Evolutionary conservation across 2,888 invertebrate species (phyloP), one percentile per base, ranked within the genome.

Genomic region (Sympetrum striolatum): DNA sequence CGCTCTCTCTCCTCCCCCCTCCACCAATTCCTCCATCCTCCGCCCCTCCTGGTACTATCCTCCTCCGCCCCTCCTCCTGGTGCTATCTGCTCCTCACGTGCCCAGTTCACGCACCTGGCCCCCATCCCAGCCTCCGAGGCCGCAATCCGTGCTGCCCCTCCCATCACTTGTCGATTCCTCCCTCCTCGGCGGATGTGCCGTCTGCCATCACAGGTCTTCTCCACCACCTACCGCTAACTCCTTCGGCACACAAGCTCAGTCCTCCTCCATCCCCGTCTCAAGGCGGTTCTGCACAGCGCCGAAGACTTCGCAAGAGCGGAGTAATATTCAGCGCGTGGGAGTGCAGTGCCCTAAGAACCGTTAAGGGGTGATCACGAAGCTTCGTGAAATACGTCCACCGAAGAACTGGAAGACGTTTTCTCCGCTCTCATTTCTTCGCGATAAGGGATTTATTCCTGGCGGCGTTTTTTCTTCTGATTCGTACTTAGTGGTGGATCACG

Each of bases 71-170:
- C 80, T 35, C 35, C 35, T 35, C 18, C 80, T 53, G 58, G 22
- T 58, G 18, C 35, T 44, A 18, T 82, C 82, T 82, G 82, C 82
- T 48, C 82, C 82, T 60, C 86, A 86, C 86, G 86, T 86, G 86
- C 86, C 58, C 86, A 53, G 82, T 12, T 35, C 44, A 58, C 31
- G 64, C 86, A 86, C 86, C 86, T 86, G 86, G 60, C 60, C 60
- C 82, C 44, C 53, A 58, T 35, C 31, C 82, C 82, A 58, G 12
- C 53, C 18, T 6, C 48, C 58, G 18, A 2, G 15, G 53, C 58
- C 86, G 37, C 60, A 86, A 64, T 37, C 37, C 64, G 39, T 0
- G 73, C 58, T 60, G 18, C 53, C 37, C 82, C 14, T 12, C 15
- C 14, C 58, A 53, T 82, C 82, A 25, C 82, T 82, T 82, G 82